These are phyloP conservation scores for Gymnothorax reevesii DNA, from an alignment of 2,797 vertebrate species.

Conservation along the genomic window DNA sequence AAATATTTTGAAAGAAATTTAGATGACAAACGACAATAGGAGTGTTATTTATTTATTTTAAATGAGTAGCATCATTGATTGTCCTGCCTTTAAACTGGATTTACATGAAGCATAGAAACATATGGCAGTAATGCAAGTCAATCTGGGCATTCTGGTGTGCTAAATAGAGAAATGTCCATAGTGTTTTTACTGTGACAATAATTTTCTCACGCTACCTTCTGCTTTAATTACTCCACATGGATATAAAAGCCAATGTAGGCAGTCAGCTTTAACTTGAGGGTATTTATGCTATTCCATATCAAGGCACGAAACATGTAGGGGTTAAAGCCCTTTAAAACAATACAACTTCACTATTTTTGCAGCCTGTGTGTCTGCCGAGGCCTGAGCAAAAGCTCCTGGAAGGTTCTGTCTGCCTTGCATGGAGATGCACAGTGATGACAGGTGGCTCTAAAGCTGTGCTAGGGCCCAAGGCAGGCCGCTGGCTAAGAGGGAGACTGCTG, in stretches of 20 bases:
- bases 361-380: neutral
- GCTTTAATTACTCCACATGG: too few relatives aligned
- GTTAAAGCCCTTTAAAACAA: too few relatives aligned
- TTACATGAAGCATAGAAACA: neutral
- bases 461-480: neutral
- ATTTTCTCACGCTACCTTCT: too few relatives aligned
- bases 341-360: too few relatives aligned
- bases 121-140: neutral
- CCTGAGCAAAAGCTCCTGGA: neutral
- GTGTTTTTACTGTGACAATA: too few relatives aligned
- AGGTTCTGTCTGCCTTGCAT: neutral
- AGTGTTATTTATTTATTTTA: neutral
- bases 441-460: neutral
- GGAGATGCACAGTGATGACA: neutral
- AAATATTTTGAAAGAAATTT: too few relatives aligned
- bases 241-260: too few relatives aligned
- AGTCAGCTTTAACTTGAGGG: too few relatives aligned
- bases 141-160: neutral
- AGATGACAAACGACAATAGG: neutral
- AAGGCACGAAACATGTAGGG: too few relatives aligned
- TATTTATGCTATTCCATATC: too few relatives aligned
- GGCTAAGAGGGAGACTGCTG: neutral
- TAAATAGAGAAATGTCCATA: neutral
- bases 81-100: neutral
- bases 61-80: neutral